Evolutionary conservation across 2,797 vertebrate species (phyloP).

Genomic region (Dicrostonyx torquatus): DNA sequence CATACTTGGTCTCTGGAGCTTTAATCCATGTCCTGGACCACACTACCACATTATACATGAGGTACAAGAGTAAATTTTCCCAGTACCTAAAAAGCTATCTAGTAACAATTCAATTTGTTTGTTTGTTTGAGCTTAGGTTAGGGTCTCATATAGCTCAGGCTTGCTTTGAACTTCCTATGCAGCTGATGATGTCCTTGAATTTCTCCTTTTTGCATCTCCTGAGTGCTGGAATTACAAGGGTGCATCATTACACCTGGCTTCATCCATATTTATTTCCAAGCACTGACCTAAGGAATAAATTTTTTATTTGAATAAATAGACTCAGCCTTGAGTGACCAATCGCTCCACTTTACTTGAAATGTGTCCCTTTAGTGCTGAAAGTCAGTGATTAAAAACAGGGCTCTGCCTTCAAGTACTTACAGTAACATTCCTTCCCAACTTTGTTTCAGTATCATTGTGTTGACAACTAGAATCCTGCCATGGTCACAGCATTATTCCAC

Average conservation of each 20-base stretch:
- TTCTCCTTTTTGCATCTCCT: not conserved
- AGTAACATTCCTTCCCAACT: conserved; percentile 8
- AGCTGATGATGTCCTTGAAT: not conserved
- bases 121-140: not conserved
- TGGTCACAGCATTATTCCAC: not conserved
- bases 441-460: not conserved
- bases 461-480: conserved; percentile 22
- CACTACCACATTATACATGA: not conserved
- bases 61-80: not conserved
- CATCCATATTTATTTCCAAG: not conserved
- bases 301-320: conserved; percentile 7
- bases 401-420: not conserved
- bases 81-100: not conserved
- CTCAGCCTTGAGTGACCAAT: not conserved
- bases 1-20: conserved; percentile 2
- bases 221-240: not conserved
- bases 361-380: not conserved
- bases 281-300: not conserved
- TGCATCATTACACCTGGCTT: not conserved
- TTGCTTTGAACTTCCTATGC: not conserved
- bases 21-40: not conserved
- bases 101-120: not conserved
- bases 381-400: not conserved
- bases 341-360: not conserved
- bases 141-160: not conserved